Evolutionary conservation across 2,888 invertebrate genomes (phyloP).

Genomic region (Pterobdella sp.): DNA sequence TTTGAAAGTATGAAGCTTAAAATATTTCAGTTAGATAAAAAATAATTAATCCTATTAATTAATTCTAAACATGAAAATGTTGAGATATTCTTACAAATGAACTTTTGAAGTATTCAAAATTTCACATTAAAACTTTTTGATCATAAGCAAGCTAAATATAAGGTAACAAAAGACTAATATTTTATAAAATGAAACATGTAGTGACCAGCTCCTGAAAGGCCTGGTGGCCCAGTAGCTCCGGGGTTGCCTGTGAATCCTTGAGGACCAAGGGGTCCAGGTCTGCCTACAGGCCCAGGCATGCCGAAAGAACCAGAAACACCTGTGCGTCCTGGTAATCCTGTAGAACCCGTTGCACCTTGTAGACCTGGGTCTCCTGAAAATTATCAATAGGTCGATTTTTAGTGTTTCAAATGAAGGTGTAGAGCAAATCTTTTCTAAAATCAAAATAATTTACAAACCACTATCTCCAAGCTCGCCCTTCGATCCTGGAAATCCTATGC

Average conservation of each 20-base stretch:
- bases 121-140: not conserved
- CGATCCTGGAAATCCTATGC: constrained; percentile 24
- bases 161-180: not conserved
- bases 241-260: not conserved
- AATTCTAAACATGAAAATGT: too few species aligned
- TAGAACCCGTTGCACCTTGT: not conserved
- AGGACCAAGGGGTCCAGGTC: not conserved
- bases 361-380: constrained; percentile 6
- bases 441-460: constrained; percentile 27
- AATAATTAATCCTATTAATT: not conserved
- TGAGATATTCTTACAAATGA: too few species aligned
- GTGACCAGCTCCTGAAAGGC: not conserved
- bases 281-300: not conserved
- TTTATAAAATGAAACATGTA: not conserved
- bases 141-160: not conserved
- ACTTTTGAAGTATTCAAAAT: too few species aligned
- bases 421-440: too few species aligned
- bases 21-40: not conserved
- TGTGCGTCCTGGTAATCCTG: constrained; percentile 3
- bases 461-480: constrained; percentile 27
- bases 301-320: constrained; percentile 17
- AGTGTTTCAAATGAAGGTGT: not conserved
- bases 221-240: not conserved
- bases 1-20: too few species aligned
- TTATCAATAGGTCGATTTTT: not conserved